Evolutionary conservation across 2,113 vertebrate species (phyloP).

Genomic region (Mesitornis unicolor): DNA sequence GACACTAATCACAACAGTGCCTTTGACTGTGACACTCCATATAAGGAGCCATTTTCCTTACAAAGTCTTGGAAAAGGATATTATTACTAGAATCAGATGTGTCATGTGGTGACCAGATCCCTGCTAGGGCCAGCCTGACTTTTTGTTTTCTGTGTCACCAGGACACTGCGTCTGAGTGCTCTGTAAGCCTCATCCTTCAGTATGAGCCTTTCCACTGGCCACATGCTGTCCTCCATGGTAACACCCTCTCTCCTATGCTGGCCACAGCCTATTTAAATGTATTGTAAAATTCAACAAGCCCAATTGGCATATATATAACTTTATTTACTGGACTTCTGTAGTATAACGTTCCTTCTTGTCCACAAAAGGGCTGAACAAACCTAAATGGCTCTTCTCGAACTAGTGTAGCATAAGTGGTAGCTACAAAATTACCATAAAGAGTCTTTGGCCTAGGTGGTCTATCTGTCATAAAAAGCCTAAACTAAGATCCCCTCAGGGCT

Average conservation of each 20-base stretch:
- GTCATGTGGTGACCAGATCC: neutral
- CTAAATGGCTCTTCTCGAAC: neutral
- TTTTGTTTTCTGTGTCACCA: neutral
- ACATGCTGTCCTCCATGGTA: accelerated
- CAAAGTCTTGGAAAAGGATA: neutral
- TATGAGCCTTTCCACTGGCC: neutral
- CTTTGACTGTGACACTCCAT: neutral
- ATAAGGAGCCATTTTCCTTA: neutral
- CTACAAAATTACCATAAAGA: neutral
- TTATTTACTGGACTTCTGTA: neutral
- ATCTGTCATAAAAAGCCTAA: neutral
- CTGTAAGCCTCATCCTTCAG: neutral
- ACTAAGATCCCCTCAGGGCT: neutral
- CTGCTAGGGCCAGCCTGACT: neutral
- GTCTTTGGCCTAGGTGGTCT: accelerated
- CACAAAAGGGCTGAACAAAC: neutral
- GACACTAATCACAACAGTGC: neutral
- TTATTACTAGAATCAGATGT: neutral
- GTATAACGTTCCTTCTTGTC: neutral
- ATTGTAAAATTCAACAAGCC: neutral
- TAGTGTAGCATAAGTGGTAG: accelerated
- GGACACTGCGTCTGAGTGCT: neutral
- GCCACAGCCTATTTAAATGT: neutral
- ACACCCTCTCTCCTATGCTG: neutral
- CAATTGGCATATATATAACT: neutral